Percentiles rank a stretch among this genome's conserved stretches.
Evolutionary conservation across 2,113 vertebrate genomes (phyloP).

Genomic region (Microtus pennsylvanicus): DNA sequence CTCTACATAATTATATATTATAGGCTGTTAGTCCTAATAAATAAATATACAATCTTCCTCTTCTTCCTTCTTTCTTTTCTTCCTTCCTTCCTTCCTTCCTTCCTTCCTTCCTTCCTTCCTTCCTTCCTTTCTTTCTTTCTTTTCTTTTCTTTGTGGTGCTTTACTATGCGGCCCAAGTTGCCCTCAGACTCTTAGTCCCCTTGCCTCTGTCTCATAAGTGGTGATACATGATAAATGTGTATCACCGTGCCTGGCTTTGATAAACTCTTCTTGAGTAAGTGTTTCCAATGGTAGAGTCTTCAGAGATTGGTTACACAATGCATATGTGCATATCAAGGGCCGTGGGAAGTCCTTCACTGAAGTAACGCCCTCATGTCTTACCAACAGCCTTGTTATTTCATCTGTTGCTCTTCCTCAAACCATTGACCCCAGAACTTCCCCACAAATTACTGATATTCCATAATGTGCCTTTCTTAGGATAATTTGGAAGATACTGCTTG

Average conservation of each 20-base stretch:
- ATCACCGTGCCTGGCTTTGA: not conserved
- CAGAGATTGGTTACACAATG: not conserved
- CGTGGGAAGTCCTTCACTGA: not conserved
- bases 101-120: not conserved
- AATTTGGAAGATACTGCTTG: conserved; percentile 40
- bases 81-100: not conserved
- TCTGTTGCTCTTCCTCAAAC: conserved; percentile 50
- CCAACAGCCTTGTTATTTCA: not conserved
- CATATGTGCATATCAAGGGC: not conserved
- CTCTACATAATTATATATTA: not conserved
- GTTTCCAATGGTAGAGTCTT: not conserved
- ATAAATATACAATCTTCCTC: not conserved
- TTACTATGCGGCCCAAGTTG: not conserved
- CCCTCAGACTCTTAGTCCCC: not conserved
- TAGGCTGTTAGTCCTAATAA: not conserved
- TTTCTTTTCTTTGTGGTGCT: not conserved
- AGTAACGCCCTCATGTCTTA: not conserved
- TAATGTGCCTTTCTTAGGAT: conserved; percentile 28
- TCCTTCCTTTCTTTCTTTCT: not conserved
- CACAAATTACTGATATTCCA: conserved; percentile 6
- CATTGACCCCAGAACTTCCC: not conserved
- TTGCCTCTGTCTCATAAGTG: not conserved
- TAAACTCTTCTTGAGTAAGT: conserved; percentile 15
- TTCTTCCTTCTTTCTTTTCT: not conserved
- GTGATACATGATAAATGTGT: no score